phyloP scores from a whole-genome alignment of 2,888 invertebrate species.

The Drosophila nigritarsus region DNA sequence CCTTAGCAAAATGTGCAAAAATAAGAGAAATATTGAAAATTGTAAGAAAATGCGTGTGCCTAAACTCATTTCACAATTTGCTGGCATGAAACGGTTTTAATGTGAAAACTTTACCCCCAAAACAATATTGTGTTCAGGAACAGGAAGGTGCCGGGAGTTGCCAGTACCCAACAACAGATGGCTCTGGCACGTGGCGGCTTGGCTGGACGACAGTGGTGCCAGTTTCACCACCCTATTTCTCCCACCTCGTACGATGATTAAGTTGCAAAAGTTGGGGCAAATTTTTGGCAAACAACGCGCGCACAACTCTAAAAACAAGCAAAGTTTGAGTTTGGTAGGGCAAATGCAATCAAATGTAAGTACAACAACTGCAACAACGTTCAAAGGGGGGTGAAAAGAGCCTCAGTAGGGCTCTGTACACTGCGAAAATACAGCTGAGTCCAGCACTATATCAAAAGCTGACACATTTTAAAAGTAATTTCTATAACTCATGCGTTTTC shows the following conservation, averaged over 20 bases:
- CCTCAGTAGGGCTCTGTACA: background rate
- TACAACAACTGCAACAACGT: conserved; percentile 64
- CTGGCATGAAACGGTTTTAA: conserved; percentile 73
- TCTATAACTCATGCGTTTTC: background rate
- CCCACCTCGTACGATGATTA: conserved; percentile 58
- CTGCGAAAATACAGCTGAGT: background rate
- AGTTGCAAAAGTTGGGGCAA: conserved; percentile 70
- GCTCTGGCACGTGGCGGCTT: conserved; percentile 54
- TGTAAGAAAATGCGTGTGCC: conserved; percentile 51
- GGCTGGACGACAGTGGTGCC: conserved; percentile 31
- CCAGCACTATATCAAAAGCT: background rate
- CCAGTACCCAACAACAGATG: conserved; percentile 55
- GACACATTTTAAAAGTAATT: background rate
- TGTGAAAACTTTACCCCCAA: conserved; percentile 66
- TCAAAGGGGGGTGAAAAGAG: background rate
- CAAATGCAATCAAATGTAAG: conserved; percentile 73
- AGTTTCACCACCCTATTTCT: background rate
- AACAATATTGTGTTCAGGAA: conserved; percentile 42
- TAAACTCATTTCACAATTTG: conserved; percentile 69
- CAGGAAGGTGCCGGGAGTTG: conserved; percentile 35
- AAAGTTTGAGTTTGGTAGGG: conserved; percentile 59
- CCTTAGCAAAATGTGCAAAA: conserved; percentile 13
- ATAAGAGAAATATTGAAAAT: conserved; percentile 1
- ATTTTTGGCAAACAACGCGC: conserved; percentile 61
- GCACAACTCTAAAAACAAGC: conserved; percentile 33